These are phyloP conservation scores for Catagonus wagneri DNA, from an alignment of 2,113 vertebrate species.

Conservation along the genomic window DNA sequence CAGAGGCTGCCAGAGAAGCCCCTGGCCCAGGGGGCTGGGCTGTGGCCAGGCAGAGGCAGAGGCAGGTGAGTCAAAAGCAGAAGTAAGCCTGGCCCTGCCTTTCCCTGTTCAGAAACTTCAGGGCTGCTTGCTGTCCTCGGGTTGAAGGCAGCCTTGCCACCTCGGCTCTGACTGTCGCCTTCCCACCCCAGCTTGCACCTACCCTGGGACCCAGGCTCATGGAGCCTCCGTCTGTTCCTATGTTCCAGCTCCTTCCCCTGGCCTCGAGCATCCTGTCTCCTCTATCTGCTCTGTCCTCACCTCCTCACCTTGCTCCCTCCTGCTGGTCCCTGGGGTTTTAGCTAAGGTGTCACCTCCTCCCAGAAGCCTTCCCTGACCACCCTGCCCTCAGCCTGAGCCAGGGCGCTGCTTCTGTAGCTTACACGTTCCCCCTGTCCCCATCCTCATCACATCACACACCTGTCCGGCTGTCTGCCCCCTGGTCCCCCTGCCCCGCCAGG, in stretches of 20 bases:
- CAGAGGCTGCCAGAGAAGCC: background rate
- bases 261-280: background rate
- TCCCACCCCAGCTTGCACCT: background rate
- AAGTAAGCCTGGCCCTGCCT: background rate
- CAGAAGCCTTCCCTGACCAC: constrained; percentile 19
- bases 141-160: background rate
- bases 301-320: background rate
- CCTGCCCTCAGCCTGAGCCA: background rate
- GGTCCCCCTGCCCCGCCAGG: background rate
- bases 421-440: background rate
- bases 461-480: background rate
- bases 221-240: background rate
- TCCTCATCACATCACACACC: fast-evolving
- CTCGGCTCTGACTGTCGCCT: background rate
- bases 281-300: background rate
- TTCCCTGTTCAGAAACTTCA: background rate
- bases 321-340: background rate
- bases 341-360: background rate
- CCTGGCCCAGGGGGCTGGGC: background rate
- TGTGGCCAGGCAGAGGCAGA: background rate
- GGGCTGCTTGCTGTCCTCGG: background rate
- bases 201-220: background rate
- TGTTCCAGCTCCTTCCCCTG: background rate
- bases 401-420: background rate
- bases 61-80: background rate